A percentile compares a stretch with the other conserved stretches of the same genome.
Conservation (phyloP, 2,113 vertebrate species). For the Holacanthus passer region DNA sequence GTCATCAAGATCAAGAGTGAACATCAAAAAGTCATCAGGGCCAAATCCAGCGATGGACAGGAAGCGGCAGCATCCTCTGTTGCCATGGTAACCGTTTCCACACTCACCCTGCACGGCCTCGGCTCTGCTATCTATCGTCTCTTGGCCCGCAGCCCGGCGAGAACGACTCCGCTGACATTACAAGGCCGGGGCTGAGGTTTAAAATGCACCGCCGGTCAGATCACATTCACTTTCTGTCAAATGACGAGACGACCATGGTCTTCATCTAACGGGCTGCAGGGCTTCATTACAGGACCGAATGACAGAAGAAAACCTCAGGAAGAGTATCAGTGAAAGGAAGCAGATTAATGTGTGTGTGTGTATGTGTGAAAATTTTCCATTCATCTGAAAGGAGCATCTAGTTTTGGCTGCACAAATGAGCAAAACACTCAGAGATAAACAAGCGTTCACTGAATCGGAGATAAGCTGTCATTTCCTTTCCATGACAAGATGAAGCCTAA, state of each 20-base stretch:
- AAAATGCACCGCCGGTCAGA: background rate
- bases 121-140: background rate
- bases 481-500: background rate
- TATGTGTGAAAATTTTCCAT: background rate
- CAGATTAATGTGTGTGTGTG: background rate
- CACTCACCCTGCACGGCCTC: background rate
- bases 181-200: background rate
- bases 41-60: background rate
- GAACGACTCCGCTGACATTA: slow-evolving; percentile 1
- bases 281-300: background rate
- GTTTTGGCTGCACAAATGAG: background rate
- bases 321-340: background rate
- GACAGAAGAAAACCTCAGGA: background rate
- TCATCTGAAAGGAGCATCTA: background rate
- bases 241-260: background rate
- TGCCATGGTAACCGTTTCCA: slow-evolving; percentile 39
- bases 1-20: background rate
- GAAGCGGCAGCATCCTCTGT: slow-evolving; percentile 37
- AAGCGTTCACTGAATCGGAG: background rate
- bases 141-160: background rate
- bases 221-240: slow-evolving; percentile 10
- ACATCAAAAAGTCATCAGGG: background rate
- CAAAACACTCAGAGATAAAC: background rate
- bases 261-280: background rate
- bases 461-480: background rate